phyloP scores from a whole-genome alignment of 1,140 invertebrate species.

The Frieseomelitta varia region DNA sequence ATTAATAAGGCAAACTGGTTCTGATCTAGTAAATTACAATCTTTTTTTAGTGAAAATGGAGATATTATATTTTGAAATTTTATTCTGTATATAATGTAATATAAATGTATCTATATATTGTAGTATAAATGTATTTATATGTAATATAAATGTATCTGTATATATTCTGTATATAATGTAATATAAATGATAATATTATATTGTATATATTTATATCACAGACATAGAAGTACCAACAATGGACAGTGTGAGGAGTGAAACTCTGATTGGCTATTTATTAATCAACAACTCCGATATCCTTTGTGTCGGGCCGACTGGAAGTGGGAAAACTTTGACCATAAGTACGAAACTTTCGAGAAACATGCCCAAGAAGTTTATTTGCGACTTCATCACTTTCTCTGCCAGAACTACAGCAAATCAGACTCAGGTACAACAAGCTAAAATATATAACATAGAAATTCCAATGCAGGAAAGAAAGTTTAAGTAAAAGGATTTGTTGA shows the following conservation, averaged over 20 bases:
- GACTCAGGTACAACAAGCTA: slow-evolving; percentile 85
- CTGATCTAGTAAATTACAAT: too few relatives aligned
- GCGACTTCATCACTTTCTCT: slow-evolving; percentile 90
- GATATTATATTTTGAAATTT: background rate
- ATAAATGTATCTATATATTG: too few relatives aligned
- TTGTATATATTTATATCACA: slow-evolving; percentile 43
- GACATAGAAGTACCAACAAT: slow-evolving; percentile 87
- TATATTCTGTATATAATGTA: too few relatives aligned
- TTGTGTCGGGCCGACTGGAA: slow-evolving; percentile 91
- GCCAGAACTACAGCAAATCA: slow-evolving; percentile 90
- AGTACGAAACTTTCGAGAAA: slow-evolving; percentile 85
- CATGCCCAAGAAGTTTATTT: slow-evolving; percentile 87
- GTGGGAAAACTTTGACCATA: slow-evolving; percentile 90
- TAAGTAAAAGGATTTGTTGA: background rate
- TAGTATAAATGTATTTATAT: too few relatives aligned
- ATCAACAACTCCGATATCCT: slow-evolving; percentile 85
- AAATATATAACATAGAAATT: too few relatives aligned
- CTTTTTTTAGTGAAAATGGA: too few relatives aligned
- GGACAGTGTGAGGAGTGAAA: slow-evolving; percentile 84
- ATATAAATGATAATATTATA: too few relatives aligned
- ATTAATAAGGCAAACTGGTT: too few relatives aligned
- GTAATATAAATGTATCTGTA: too few relatives aligned
- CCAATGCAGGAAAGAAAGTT: background rate
- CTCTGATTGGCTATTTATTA: slow-evolving; percentile 84
- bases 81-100: too few relatives aligned